Base-by-base conservation (phyloP, 37 sponge, comb jelly and placozoan genomes). In the Axinella damicornis region DNA sequence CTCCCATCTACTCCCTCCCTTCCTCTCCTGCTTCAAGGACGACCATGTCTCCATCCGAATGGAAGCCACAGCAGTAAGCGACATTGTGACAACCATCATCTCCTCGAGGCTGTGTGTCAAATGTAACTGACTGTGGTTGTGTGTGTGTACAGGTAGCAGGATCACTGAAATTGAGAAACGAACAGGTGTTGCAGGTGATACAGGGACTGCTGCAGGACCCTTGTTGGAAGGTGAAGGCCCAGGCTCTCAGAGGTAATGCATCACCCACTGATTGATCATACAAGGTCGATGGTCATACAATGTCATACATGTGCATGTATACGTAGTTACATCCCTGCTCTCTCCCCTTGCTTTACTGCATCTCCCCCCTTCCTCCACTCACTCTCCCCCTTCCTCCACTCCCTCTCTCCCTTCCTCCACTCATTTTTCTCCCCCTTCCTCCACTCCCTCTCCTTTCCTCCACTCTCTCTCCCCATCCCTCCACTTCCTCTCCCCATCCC, bases 21-120 rank as follows among this genome's bases (percentile, higher is more conserved):
- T 93, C 65, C 90, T 98, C 41, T 30, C 83, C 39, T 95, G 94
- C 58, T 93, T 98, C 79, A 70, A 41, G 22, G 96, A 91, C 58
- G 87, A 92, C 19, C 91, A 95, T 83, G 79, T 89, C 36, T 93
- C 94, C 57, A 87, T 98, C 31, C 53, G 74, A n/a, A 83, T 90
- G 6, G 87, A 90, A 53, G 89, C 98, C 27, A 80, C 86, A 25
- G 74, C 86, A 31, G 88, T 95, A 55, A 79, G 89, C 31, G 28
- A 62, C 18, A n/a, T n/a, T n/a, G n/a, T n/a, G n/a, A n/a, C n/a
- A 46, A 46, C 46, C 9, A 9, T 46, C 46, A 4, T 9, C 46
- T 46, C 46, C 9, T 46, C 6, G 46, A 9, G 46, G 9, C 9
- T 46, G 4, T 46, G 6, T 46, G 4, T 46, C 6, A 4, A 46